Percentiles rank a stretch among this genome's conserved stretches.
Conservation (phyloP, 2,888 invertebrate genomes). For the Mermis nigrescens region DNA sequence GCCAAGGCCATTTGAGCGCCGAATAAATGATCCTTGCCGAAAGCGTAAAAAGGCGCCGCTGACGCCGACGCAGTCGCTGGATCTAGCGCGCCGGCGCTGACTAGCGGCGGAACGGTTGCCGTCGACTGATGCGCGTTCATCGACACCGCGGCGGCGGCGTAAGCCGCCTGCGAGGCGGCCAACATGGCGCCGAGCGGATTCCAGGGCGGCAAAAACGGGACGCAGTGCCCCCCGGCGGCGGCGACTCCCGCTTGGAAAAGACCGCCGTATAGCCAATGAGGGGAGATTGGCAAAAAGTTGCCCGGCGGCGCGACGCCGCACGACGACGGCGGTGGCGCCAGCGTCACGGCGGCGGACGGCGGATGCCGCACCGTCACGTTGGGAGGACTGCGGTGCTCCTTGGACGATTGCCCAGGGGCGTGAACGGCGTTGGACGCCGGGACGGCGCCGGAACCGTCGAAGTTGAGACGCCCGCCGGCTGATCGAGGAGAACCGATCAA, state of each 20-base stretch:
- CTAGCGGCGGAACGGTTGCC: slow-evolving; percentile 13
- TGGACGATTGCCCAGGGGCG: not conserved
- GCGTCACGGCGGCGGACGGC: slow-evolving; percentile 43
- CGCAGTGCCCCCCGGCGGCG: slow-evolving; percentile 12
- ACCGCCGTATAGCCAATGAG: slow-evolving; percentile 72
- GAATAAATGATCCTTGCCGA: slow-evolving; percentile 49
- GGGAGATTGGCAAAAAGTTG: slow-evolving; percentile 67
- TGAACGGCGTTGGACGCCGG: not conserved
- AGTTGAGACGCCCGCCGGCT: not conserved
- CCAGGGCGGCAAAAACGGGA: slow-evolving; percentile 9
- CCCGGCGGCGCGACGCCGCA: slow-evolving; percentile 53
- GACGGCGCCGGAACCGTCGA: slow-evolving; percentile 1
- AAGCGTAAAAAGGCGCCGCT: slow-evolving; percentile 27
- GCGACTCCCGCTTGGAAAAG: slow-evolving; percentile 52
- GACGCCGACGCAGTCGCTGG: slow-evolving; percentile 30
- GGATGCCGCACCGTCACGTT: slow-evolving; percentile 81
- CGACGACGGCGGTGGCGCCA: slow-evolving; percentile 43
- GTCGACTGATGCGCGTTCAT: no score
- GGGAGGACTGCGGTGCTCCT: slow-evolving; percentile 38
- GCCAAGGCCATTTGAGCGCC: slow-evolving; percentile 63
- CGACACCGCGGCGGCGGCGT: slow-evolving; percentile 10
- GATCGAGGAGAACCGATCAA: not conserved
- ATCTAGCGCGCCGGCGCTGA: slow-evolving; percentile 26
- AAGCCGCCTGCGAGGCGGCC: slow-evolving; percentile 11
- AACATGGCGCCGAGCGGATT: slow-evolving; percentile 14